Base-by-base conservation (phyloP, 2,888 invertebrate genomes). In the Agrochola lota region DNA sequence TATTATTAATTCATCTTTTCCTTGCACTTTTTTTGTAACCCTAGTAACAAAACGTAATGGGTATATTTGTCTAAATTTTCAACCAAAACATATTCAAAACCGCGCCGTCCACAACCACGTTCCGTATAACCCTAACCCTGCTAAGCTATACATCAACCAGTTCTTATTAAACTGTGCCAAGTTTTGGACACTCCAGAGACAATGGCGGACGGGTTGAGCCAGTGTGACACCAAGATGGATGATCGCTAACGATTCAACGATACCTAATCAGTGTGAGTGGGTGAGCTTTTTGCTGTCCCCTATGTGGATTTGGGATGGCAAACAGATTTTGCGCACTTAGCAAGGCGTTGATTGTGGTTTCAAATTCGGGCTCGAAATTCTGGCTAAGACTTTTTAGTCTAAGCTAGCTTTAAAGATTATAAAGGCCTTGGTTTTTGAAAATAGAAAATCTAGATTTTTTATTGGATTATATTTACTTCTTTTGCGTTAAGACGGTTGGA, bases 201-300 rank as follows among this genome's bases (percentile, higher is more conserved):
- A 91, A 92, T 87, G 73, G 86, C 84, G 88, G 88, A 89, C 87
- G 89, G 88, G 90, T 90, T 90, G 86, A 89, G 86, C 90, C 85
- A 52, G 74, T 69, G 74, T 86, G 93, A 91, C 93, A 92, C 84
- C 76, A 91, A 93, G 94, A 94, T 93, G 83, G 92, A 93, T 92
- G 91, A 89, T 87, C 87, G 85, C 89, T 90, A 91, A 91, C 90
- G 90, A 90, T 91, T 89, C 86, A 82, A 86, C 83, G 87, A 88
- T 88, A 88, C 81, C 89, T 91, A 92, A 92, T 92, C 90, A 90
- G 84, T 66, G 86, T 84, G 87, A 92, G 92, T 90, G 90, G 85
- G 85, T 82, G 83, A 81, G 81, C 78, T 88, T 91, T 89, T 89
- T 83, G 87, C 77, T 63, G 64, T 40, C 49, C 66, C 78, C 49